Conservation (phyloP, 2,888 invertebrate species). For the Himalopsyche tibetana region DNA sequence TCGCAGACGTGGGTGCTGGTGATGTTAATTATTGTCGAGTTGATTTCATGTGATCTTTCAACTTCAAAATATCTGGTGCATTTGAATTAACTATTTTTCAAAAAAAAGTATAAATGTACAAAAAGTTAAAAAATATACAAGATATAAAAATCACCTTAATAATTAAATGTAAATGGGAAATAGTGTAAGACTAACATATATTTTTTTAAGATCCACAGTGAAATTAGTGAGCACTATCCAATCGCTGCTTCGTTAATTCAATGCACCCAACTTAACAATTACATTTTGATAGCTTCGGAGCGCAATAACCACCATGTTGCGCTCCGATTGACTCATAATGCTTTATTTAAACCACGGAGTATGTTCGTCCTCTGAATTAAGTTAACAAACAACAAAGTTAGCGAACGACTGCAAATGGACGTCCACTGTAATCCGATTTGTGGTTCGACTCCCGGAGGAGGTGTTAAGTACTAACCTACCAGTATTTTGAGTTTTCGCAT, state of each 20-base stretch:
- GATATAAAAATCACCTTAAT: too few relatives aligned
- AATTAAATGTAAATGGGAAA: too few relatives aligned
- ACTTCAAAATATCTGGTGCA: too few relatives aligned
- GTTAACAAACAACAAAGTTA: conserved; percentile 31
- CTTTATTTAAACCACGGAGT: conserved; percentile 18
- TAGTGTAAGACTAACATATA: too few relatives aligned
- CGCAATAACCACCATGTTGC: conserved; percentile 20
- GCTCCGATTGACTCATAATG: conserved; percentile 27
- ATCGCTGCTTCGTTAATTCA: background rate
- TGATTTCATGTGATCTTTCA: too few relatives aligned
- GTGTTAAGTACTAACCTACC: conserved; percentile 11
- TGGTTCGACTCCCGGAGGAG: conserved; percentile 25
- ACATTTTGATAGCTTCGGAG: background rate
- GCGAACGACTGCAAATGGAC: conserved; percentile 55
- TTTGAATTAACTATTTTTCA: too few relatives aligned
- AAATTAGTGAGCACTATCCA: too few relatives aligned
- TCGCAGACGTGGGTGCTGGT: too few relatives aligned
- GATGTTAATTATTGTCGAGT: too few relatives aligned
- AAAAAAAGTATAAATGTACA: too few relatives aligned
- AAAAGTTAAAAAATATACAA: too few relatives aligned
- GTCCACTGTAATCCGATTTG: conserved; percentile 58
- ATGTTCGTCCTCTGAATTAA: conserved; percentile 18
- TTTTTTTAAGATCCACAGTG: too few relatives aligned
- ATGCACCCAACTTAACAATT: background rate
- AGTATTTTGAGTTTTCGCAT: conserved; percentile 20